These are phyloP conservation scores for Heliconius himera DNA, from an alignment of 1,140 invertebrate genomes.

Conservation along the genomic window DNA sequence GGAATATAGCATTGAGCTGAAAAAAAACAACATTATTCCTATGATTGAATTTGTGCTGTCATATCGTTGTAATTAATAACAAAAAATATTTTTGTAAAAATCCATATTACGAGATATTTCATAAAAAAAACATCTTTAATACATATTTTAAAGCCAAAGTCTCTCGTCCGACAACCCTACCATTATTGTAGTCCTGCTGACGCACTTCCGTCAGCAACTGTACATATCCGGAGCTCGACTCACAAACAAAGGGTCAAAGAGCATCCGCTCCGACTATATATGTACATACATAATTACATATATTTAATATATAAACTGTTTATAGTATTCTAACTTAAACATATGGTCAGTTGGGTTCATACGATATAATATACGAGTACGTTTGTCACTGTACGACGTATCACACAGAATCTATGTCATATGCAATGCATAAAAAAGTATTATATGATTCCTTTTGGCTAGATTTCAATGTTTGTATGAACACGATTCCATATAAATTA, in stretches of 20 bases:
- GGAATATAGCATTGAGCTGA: no score
- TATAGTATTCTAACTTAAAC: neutral
- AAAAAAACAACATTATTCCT: no score
- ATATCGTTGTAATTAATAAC: neutral
- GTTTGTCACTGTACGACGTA: no score
- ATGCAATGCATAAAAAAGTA: neutral
- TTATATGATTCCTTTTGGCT: neutral
- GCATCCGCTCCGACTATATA: constrained; percentile 57
- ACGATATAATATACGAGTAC: no score
- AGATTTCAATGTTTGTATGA: constrained; percentile 30
- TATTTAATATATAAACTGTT: neutral
- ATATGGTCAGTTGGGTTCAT: no score
- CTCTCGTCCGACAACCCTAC: constrained; percentile 18
- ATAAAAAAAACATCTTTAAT: neutral
- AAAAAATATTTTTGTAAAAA: neutral
- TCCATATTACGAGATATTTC: neutral
- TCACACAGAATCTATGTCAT: neutral
- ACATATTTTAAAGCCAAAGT: neutral
- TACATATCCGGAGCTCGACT: constrained; percentile 64
- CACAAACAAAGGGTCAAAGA: constrained; percentile 77
- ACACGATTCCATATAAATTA: constrained; percentile 33
- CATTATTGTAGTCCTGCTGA: constrained; percentile 50
- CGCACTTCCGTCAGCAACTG: constrained; percentile 68
- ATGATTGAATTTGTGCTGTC: neutral
- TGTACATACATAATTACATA: neutral